These are phyloP conservation scores for Drosophila sproati DNA, from an alignment of 1,140 invertebrate species.

Conservation along the genomic window DNA sequence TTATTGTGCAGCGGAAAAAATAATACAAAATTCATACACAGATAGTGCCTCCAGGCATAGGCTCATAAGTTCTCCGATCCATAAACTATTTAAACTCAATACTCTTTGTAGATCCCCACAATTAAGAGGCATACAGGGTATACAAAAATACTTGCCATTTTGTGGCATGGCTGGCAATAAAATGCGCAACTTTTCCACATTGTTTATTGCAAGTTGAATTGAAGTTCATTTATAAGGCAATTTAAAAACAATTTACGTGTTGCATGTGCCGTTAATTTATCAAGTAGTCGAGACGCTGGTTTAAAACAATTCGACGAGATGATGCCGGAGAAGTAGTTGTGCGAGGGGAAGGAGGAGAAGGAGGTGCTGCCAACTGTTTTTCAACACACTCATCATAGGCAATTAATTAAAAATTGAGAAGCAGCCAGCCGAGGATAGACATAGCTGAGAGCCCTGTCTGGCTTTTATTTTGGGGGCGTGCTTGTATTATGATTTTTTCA, in stretches of 20 bases:
- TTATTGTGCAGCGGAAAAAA: no score
- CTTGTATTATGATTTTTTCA: slow-evolving; percentile 81
- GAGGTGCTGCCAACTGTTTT: slow-evolving; percentile 51
- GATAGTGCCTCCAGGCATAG: no score
- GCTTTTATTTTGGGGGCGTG: slow-evolving; percentile 49
- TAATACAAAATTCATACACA: no score
- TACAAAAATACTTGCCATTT: slow-evolving; percentile 40
- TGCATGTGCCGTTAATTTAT: slow-evolving; percentile 81
- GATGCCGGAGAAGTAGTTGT: not conserved
- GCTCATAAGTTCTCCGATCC: not conserved
- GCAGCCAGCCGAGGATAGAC: slow-evolving; percentile 21
- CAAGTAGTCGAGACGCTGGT: slow-evolving; percentile 53
- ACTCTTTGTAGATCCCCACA: not conserved
- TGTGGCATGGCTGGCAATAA: slow-evolving; percentile 35
- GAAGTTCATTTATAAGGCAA: slow-evolving; percentile 81
- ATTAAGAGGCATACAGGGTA: not conserved
- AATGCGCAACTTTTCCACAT: slow-evolving; percentile 47
- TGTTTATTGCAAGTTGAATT: slow-evolving; percentile 70
- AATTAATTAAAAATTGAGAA: slow-evolving; percentile 77
- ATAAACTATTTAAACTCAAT: not conserved
- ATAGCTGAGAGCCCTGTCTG: slow-evolving; percentile 6
- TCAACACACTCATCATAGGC: slow-evolving; percentile 79
- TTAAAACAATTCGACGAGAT: slow-evolving; percentile 41
- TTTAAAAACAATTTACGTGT: slow-evolving; percentile 82
- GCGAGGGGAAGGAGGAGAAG: not conserved